Evolutionary conservation across 2,888 invertebrate genomes (phyloP).

Genomic region (Macrosoma leucophasiata): DNA sequence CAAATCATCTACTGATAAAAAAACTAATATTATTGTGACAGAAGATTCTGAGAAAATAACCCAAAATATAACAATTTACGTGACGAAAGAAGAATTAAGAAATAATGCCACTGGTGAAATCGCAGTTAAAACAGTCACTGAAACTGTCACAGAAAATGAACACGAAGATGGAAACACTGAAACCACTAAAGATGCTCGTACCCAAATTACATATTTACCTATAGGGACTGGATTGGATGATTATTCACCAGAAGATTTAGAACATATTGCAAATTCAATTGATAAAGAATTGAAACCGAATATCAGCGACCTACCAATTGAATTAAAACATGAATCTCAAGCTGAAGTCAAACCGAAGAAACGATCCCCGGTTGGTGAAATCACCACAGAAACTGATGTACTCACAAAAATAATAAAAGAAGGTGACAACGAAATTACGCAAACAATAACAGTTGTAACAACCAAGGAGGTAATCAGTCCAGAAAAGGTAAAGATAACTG

Average conservation of each 20-base stretch:
- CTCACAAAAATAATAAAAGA: conserved; percentile 62
- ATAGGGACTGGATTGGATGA: conserved; percentile 62
- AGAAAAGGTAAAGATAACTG: conserved; percentile 63
- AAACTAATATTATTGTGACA: conserved; percentile 57
- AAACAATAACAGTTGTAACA: conserved; percentile 67
- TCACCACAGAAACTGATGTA: conserved; percentile 64
- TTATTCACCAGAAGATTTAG: conserved; percentile 63
- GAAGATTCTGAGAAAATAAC: conserved; percentile 61
- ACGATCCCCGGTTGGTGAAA: conserved; percentile 64
- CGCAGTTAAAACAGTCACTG: conserved; percentile 64
- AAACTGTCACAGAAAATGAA: conserved; percentile 62
- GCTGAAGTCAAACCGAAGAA: conserved; percentile 46
- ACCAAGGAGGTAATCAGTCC: conserved; percentile 68
- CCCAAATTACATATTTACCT: conserved; percentile 68
- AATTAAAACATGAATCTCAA: conserved; percentile 35
- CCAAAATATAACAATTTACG: conserved; percentile 59
- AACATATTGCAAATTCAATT: conserved; percentile 50
- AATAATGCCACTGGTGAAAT: conserved; percentile 53
- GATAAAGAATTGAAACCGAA: conserved; percentile 37
- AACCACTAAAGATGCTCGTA: conserved; percentile 65
- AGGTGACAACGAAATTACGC: conserved; percentile 61
- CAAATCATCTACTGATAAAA: conserved; percentile 63
- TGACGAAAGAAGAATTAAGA: conserved; percentile 64
- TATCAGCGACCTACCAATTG: conserved; percentile 35
- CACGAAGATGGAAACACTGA: conserved; percentile 60